Evolutionary conservation across 2,797 vertebrate species (phyloP).

Genomic region (Danio tinwini): DNA sequence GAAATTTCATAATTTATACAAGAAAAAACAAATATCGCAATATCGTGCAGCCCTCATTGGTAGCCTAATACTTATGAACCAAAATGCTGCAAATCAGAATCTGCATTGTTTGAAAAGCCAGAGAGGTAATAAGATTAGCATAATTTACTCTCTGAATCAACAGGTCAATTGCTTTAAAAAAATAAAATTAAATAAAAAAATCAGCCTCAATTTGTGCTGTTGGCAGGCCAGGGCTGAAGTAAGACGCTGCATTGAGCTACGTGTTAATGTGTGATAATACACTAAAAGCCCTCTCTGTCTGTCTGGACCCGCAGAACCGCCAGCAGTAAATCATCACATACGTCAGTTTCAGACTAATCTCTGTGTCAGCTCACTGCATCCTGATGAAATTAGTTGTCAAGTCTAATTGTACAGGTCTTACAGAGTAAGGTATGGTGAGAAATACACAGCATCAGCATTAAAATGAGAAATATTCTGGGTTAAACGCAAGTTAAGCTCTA

Average conservation of each 20-base stretch:
- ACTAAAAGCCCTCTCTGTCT: conserved; percentile 72
- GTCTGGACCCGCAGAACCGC: conserved; percentile 67
- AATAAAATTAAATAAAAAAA: too few species aligned
- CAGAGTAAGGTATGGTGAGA: not conserved
- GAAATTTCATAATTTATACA: too few species aligned
- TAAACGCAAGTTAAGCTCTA: conserved; percentile 22
- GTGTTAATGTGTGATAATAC: conserved; percentile 76
- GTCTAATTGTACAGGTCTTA: conserved; percentile 16
- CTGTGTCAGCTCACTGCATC: conserved; percentile 45
- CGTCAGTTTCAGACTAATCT: conserved; percentile 62
- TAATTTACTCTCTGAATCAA: conserved; percentile 37
- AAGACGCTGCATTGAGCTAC: conserved; percentile 43
- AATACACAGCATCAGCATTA: not conserved
- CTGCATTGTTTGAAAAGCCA: conserved; percentile 28
- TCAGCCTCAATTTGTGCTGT: conserved; percentile 32
- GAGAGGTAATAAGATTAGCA: conserved; percentile 32
- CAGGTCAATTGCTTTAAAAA: conserved; percentile 36
- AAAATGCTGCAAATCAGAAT: conserved; percentile 22
- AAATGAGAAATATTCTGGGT: conserved; percentile 13
- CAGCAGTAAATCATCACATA: conserved; percentile 63
- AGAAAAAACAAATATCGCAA: too few species aligned
- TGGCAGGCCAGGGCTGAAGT: conserved; percentile 22
- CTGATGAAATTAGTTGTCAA: conserved; percentile 35
- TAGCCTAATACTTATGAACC: not conserved
- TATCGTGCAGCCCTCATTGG: too few species aligned